phyloP scores from a whole-genome alignment of 1,140 invertebrate species.

The Listronotus bonariensis region DNA sequence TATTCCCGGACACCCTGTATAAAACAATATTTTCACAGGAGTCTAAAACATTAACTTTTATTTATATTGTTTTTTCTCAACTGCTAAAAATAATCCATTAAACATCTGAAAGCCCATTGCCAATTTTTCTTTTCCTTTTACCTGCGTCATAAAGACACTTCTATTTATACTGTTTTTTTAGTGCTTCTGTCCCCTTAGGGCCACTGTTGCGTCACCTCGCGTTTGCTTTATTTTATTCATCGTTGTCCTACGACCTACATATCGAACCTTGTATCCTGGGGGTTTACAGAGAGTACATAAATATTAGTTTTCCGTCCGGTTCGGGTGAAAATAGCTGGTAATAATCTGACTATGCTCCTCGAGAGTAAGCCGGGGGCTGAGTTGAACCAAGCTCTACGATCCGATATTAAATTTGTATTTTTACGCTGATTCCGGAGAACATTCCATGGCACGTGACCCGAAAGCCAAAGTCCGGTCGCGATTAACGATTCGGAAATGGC shows the following conservation, averaged over 20 bases:
- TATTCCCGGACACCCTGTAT: too few relatives aligned
- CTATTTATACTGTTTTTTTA: background rate
- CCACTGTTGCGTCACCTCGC: too few relatives aligned
- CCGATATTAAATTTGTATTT: constrained; percentile 57
- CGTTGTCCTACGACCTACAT: constrained; percentile 30
- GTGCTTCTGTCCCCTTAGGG: background rate
- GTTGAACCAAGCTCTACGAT: constrained; percentile 43
- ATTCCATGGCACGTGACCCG: constrained; percentile 51
- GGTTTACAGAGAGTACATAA: constrained; percentile 34
- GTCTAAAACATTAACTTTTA: too few relatives aligned
- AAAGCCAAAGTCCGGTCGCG: constrained; percentile 47
- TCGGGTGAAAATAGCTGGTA: constrained; percentile 46
- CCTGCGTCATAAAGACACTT: background rate
- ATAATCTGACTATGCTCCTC: constrained; percentile 49
- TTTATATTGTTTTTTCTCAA: too few relatives aligned
- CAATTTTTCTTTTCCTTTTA: background rate
- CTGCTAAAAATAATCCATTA: too few relatives aligned
- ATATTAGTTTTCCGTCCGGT: constrained; percentile 42
- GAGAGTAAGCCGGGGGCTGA: constrained; percentile 41
- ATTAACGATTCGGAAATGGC: constrained; percentile 54
- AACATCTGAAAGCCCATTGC: too few relatives aligned
- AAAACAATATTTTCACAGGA: too few relatives aligned
- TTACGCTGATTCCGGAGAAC: constrained; percentile 55
- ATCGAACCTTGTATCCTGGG: constrained; percentile 13
- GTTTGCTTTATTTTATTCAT: constrained; percentile 24